Evolutionary conservation across 1,140 invertebrate species (phyloP), one percentile per base, ranked within the genome.

Genomic region (Campodea augens): DNA sequence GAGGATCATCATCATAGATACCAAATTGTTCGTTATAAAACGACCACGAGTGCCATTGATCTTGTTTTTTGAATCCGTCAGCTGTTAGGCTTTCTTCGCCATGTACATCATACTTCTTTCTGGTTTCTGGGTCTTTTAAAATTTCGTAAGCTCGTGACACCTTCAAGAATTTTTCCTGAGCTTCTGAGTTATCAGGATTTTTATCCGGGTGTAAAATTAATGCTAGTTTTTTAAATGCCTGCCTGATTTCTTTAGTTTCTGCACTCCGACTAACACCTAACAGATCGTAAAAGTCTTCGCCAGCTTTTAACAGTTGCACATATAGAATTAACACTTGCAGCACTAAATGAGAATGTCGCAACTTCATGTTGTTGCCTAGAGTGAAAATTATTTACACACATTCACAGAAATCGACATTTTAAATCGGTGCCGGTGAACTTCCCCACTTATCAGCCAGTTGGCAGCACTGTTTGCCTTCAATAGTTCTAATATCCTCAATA

Each of bases 11-110:
- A 59, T 88, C 81, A 66, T 89, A 91, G 47, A 90, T 73, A 37
- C 82, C 85, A 73, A 89, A 88, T 55, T 82, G 77, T 56, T 85
- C 75, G 44, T 77, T 68, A 57, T 88, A 87, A 57, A 85, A 87
- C 50, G 72, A 77, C 69, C 82, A 88, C 25, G 77, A 75, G 52
- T 87, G 78, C 59, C 83, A 88, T 36, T 71, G 68, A 48, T 68
- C 62, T 45, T 66, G 64, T 51, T 66, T 65, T 47, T 65, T 58
- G 21, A 53, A 54, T 43, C 69, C 61, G 41, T 72, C 66, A n/a
- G n/a, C n/a, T 38, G 68, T 66, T 13, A 78, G 60, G 13, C 71
- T 72, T 47, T 78, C 73, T 56, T 86, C 81, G 15, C 86, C 85
- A 62, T 78, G 74, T 21, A 76, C 52, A 60, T 88, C 82, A 66